Conservation (phyloP, 2,797 vertebrate species). For the Sciurus vulgaris region DNA sequence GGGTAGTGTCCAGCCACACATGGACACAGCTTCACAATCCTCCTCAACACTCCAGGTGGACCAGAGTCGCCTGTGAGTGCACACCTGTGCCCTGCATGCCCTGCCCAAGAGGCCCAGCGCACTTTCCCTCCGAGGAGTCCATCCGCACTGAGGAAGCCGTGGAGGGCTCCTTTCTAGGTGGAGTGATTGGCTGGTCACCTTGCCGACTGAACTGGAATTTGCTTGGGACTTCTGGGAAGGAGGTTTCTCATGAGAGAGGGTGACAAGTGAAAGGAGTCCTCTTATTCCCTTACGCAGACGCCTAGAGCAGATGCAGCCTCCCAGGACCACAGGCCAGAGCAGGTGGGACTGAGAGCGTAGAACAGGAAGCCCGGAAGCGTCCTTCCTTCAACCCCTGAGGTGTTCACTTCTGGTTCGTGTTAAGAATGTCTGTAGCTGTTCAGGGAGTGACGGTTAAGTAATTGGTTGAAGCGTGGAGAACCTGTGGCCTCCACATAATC, state of each 20-base stretch:
- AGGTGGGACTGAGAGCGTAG: too few species aligned
- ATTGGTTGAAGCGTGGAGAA: background rate
- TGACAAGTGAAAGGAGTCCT: fast-evolving
- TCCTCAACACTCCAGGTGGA: too few species aligned
- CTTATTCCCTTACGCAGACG: background rate
- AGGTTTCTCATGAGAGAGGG: fast-evolving
- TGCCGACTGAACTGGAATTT: background rate
- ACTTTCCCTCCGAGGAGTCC: too few species aligned
- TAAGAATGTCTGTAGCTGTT: background rate
- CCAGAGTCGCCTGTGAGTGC: too few species aligned
- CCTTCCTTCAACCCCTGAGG: fast-evolving
- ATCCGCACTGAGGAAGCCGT: too few species aligned
- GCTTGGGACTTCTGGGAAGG: background rate
- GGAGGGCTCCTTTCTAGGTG: background rate
- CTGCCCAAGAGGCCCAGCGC: too few species aligned
- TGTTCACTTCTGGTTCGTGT: fast-evolving
- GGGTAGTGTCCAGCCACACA: too few species aligned
- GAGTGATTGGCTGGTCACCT: fast-evolving
- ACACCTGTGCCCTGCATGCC: too few species aligned
- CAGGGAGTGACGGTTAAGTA: fast-evolving
- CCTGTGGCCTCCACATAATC: fast-evolving
- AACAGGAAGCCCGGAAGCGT: background rate
- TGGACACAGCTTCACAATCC: too few species aligned
- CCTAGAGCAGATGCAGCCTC: background rate
- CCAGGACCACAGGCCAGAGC: background rate